phyloP scores from a whole-genome alignment of 1,140 invertebrate genomes.

The Varroa destructor region DNA sequence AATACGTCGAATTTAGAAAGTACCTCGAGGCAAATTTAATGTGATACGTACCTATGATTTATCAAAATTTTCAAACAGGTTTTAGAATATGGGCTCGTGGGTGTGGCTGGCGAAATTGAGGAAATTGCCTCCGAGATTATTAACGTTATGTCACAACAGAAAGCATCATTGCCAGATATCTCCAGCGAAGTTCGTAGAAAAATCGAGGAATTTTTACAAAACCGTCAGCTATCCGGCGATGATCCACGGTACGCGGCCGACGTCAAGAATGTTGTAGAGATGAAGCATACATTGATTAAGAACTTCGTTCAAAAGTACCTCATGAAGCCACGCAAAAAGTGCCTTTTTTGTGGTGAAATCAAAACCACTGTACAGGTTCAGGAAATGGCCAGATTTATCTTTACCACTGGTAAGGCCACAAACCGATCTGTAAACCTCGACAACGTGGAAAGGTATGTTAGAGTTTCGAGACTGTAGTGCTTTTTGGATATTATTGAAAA shows the following conservation, averaged over 20 bases:
- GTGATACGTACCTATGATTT: neutral
- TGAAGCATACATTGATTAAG: slow-evolving; percentile 34
- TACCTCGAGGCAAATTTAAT: too few species aligned
- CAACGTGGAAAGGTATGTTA: slow-evolving; percentile 21
- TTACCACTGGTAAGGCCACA: neutral
- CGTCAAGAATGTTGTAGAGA: slow-evolving; percentile 36
- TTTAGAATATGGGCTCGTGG: slow-evolving; percentile 57
- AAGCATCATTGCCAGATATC: slow-evolving; percentile 33
- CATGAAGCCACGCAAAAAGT: slow-evolving; percentile 34
- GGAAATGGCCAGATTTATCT: slow-evolving; percentile 25
- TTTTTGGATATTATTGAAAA: too few species aligned
- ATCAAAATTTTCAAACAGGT: neutral
- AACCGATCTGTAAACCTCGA: neutral
- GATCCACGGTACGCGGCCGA: slow-evolving; percentile 9
- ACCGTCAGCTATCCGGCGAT: slow-evolving; percentile 6
- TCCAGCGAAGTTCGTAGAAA: slow-evolving; percentile 38
- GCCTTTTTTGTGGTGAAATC: slow-evolving; percentile 37
- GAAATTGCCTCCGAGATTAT: slow-evolving; percentile 39
- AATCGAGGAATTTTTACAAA: slow-evolving; percentile 35
- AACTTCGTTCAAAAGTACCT: slow-evolving; percentile 35
- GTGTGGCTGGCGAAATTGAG: slow-evolving; percentile 52
- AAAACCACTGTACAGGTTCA: slow-evolving; percentile 30
- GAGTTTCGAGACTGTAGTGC: too few species aligned
- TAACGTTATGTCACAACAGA: slow-evolving; percentile 4
- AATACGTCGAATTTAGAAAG: too few species aligned